A percentile compares a stretch with the other conserved stretches of the same genome.
Conservation (phyloP, 2,113 vertebrate genomes). For the Poecilia latipinna region DNA sequence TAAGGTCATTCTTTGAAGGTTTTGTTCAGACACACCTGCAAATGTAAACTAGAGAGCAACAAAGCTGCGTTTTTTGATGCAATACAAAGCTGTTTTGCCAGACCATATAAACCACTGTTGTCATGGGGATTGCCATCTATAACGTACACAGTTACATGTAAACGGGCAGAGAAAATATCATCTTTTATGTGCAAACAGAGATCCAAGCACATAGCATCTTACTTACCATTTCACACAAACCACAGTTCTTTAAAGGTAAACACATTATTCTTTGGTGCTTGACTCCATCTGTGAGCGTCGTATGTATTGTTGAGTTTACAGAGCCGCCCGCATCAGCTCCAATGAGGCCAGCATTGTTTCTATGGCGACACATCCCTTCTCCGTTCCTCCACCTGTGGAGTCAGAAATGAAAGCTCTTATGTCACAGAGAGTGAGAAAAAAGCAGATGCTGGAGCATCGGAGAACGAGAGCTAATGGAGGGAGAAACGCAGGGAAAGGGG, state of each 20-base stretch:
- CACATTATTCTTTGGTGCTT: slow-evolving; percentile 16
- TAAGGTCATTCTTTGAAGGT: neutral
- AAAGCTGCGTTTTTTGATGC: neutral
- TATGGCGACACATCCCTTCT: slow-evolving; percentile 75
- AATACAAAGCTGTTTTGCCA: no score
- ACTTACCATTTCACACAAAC: slow-evolving; percentile 14
- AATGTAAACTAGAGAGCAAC: neutral
- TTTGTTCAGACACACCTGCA: neutral
- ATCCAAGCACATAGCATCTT: neutral
- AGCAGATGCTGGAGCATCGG: neutral
- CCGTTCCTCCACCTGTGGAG: slow-evolving; percentile 80
- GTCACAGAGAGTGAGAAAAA: slow-evolving; percentile 18
- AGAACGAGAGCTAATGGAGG: neutral
- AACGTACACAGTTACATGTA: neutral
- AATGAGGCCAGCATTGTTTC: slow-evolving; percentile 61
- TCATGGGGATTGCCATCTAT: neutral
- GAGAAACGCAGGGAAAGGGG: neutral
- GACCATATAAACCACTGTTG: neutral
- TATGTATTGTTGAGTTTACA: slow-evolving; percentile 8
- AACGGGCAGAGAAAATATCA: neutral
- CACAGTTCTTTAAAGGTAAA: slow-evolving; percentile 17
- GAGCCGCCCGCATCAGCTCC: slow-evolving; percentile 31
- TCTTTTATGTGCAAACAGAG: neutral
- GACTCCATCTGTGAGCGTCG: neutral
- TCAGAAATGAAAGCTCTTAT: slow-evolving; percentile 68